A percentile compares a stretch with the other conserved stretches of the same genome.
Conservation (phyloP, 1,140 invertebrate species). For the Lerema accius region DNA sequence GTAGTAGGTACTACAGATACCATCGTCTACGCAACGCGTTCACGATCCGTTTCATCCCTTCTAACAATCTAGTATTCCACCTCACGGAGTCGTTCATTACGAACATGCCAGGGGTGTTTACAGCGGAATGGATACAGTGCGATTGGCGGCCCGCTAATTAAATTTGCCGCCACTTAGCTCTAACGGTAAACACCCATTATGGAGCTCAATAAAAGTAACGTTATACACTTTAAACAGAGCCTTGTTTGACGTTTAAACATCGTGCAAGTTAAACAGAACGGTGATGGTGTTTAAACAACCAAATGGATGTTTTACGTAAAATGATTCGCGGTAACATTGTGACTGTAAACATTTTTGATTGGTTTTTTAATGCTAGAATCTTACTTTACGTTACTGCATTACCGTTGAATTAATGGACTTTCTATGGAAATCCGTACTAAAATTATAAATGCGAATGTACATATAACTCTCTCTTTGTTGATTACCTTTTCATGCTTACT, state of each 20-base stretch:
- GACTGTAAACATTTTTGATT: background rate
- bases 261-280: slow-evolving; percentile 16
- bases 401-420: too few relatives aligned
- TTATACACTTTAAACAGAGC: slow-evolving; percentile 1
- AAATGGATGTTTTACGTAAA: slow-evolving; percentile 7
- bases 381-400: background rate
- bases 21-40: too few relatives aligned
- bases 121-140: slow-evolving; percentile 6
- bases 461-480: too few relatives aligned
- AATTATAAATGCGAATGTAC: too few relatives aligned
- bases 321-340: background rate
- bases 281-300: slow-evolving; percentile 16
- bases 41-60: too few relatives aligned
- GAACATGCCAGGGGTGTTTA: slow-evolving; percentile 11
- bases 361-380: background rate
- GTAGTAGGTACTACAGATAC: too few relatives aligned
- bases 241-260: slow-evolving; percentile 8
- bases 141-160: slow-evolving; percentile 22
- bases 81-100: slow-evolving; percentile 5
- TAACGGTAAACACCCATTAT: slow-evolving; percentile 1
- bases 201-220: slow-evolving; percentile 3
- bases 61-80: background rate
- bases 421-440: too few relatives aligned
- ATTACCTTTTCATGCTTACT: too few relatives aligned
- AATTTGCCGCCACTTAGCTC: slow-evolving; percentile 20